Evolutionary conservation across 2,113 vertebrate species (phyloP).

Genomic region (Oreochromis spilurus): DNA sequence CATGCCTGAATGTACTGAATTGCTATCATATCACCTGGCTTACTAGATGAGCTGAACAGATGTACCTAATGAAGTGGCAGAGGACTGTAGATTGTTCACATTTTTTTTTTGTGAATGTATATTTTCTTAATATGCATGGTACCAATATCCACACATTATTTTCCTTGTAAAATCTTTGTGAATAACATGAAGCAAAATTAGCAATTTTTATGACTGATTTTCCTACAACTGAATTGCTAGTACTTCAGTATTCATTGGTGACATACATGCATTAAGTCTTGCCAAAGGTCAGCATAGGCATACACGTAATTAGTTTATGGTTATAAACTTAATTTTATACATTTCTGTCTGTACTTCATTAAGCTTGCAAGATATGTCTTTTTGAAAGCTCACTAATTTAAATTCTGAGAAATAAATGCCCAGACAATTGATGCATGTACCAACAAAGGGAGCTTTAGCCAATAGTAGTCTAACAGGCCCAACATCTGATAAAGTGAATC

Average conservation of each 20-base stretch:
- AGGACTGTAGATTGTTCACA: neutral
- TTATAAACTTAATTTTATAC: neutral
- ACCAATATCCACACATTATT: neutral
- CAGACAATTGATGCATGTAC: neutral
- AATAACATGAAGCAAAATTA: neutral
- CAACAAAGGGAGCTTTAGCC: neutral
- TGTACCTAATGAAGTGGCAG: neutral
- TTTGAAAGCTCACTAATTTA: neutral
- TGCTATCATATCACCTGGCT: neutral
- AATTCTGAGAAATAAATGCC: neutral
- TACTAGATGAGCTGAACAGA: too few species aligned
- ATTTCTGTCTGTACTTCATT: neutral
- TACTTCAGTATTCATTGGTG: neutral
- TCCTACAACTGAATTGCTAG: neutral
- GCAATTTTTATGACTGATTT: neutral
- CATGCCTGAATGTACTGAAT: neutral
- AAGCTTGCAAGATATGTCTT: neutral
- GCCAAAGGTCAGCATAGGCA: neutral
- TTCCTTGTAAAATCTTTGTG: neutral
- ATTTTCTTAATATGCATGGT: neutral
- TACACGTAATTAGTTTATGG: neutral
- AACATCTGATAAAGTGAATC: neutral
- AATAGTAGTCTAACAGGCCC: neutral
- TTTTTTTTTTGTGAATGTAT: accelerated
- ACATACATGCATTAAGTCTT: neutral